Conservation (phyloP, 2,888 invertebrate genomes). For the Periphyllus acericola region DNA sequence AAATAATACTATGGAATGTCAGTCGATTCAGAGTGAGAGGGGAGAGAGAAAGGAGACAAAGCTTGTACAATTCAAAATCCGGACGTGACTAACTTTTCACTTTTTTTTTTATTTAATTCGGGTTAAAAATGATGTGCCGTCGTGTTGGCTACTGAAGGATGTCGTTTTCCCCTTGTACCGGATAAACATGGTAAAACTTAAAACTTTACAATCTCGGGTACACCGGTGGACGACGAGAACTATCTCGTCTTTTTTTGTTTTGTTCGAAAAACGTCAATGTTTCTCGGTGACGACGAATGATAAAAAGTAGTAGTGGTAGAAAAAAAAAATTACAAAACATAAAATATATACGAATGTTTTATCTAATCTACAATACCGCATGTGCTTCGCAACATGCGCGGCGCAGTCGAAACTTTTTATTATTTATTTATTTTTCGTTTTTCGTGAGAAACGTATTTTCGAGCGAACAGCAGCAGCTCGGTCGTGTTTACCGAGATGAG, state of each 20-base stretch:
- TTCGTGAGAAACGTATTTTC: background rate
- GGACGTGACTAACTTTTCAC: conserved; percentile 59
- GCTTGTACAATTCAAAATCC: conserved; percentile 51
- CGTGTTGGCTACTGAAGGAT: conserved; percentile 24
- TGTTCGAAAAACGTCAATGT: conserved; percentile 24
- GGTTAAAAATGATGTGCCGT: conserved; percentile 60
- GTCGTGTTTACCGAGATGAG: background rate
- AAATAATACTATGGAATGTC: conserved; percentile 44
- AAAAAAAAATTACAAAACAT: background rate
- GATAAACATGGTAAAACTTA: conserved; percentile 41
- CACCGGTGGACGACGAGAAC: background rate
- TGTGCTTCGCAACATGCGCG: background rate
- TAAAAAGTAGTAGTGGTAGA: background rate
- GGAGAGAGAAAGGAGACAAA: conserved; percentile 46
- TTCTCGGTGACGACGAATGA: background rate
- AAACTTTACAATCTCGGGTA: conserved; percentile 42
- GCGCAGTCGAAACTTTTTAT: background rate
- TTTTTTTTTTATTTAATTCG: conserved; percentile 55
- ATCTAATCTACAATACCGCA: conserved; percentile 5
- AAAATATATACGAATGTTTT: background rate
- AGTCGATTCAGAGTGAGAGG: background rate
- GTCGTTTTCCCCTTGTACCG: conserved; percentile 48
- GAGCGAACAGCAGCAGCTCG: background rate
- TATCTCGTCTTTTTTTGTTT: background rate
- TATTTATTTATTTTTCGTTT: background rate